phyloP scores from a whole-genome alignment of 2,888 invertebrate species.

The Xestia xanthographa region DNA sequence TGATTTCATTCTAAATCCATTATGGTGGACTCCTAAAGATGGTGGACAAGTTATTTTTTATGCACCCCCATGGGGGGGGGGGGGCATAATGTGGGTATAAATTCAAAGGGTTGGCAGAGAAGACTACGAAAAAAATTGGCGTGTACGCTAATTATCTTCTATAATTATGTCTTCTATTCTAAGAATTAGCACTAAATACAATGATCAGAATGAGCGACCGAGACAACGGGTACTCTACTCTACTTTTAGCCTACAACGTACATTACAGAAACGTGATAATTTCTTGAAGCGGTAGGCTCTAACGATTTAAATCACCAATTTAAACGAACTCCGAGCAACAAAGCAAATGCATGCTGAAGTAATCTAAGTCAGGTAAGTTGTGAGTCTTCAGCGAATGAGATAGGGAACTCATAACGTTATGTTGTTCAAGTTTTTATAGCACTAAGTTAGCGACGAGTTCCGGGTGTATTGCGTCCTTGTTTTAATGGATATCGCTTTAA shows the following conservation, averaged over 20 bases:
- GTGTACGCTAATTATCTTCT: too few species aligned
- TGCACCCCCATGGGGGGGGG: too few species aligned
- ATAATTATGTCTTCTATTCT: too few species aligned
- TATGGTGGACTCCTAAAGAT: too few species aligned
- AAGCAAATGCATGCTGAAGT: conserved; percentile 36
- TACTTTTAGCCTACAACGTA: neutral
- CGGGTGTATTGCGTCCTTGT: conserved; percentile 47
- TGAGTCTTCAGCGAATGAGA: conserved; percentile 56
- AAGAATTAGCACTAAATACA: too few species aligned
- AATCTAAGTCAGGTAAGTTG: conserved; percentile 46
- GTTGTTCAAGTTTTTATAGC: conserved; percentile 64
- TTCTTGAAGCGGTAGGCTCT: neutral
- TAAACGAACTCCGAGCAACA: conserved; percentile 15
- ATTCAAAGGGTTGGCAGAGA: too few species aligned
- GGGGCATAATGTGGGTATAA: too few species aligned
- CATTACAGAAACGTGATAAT: neutral
- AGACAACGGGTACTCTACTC: too few species aligned
- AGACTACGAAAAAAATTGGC: too few species aligned
- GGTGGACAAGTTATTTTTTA: too few species aligned
- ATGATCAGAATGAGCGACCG: too few species aligned
- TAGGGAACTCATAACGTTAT: conserved; percentile 56
- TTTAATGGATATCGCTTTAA: conserved; percentile 64
- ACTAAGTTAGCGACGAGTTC: conserved; percentile 40
- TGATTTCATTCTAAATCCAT: too few species aligned
- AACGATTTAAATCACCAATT: conserved; percentile 3